Percentiles rank a stretch among this genome's conserved stretches.
Evolutionary conservation across 1,140 invertebrate species (phyloP).

Genomic region (Semibalanus balanoides): DNA sequence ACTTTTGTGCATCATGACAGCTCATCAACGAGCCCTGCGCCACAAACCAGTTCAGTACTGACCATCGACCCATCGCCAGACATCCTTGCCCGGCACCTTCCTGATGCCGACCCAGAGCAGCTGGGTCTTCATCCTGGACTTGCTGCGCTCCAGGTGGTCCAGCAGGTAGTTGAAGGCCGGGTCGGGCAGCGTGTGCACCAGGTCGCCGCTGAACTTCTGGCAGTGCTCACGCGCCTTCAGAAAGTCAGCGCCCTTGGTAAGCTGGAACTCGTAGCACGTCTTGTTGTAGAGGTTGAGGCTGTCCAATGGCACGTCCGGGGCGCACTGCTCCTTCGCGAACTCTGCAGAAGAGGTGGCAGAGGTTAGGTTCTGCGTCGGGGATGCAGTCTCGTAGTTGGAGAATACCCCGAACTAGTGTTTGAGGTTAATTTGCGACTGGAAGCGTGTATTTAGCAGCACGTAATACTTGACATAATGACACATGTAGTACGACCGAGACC

Average conservation of each 20-base stretch:
- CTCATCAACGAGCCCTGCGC: neutral
- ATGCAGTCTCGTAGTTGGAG: no score
- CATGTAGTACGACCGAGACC: no score
- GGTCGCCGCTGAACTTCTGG: conserved; percentile 43
- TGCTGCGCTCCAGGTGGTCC: conserved; percentile 62
- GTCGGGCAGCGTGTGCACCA: conserved; percentile 58
- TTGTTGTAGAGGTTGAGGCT: conserved; percentile 57
- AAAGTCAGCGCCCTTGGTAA: conserved; percentile 6
- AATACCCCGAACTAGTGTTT: no score
- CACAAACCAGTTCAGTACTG: no score
- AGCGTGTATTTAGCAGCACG: no score
- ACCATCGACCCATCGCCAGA: conserved; percentile 85
- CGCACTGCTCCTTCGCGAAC: conserved; percentile 27
- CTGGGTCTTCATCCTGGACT: conserved; percentile 60
- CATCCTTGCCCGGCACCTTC: conserved; percentile 60
- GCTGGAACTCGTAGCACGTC: conserved; percentile 68
- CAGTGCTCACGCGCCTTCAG: conserved; percentile 53
- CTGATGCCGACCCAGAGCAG: conserved; percentile 81
- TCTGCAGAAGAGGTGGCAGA: conserved; percentile 22
- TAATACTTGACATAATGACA: no score
- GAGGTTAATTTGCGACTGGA: no score
- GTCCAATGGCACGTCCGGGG: conserved; percentile 22
- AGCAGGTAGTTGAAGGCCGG: conserved; percentile 54
- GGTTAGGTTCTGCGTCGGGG: no score
- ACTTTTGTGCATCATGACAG: no score